These are phyloP conservation scores for Echinometra lucunter DNA, from an alignment of 53 echinoderm and acorn worm species.

Conservation along the genomic window DNA sequence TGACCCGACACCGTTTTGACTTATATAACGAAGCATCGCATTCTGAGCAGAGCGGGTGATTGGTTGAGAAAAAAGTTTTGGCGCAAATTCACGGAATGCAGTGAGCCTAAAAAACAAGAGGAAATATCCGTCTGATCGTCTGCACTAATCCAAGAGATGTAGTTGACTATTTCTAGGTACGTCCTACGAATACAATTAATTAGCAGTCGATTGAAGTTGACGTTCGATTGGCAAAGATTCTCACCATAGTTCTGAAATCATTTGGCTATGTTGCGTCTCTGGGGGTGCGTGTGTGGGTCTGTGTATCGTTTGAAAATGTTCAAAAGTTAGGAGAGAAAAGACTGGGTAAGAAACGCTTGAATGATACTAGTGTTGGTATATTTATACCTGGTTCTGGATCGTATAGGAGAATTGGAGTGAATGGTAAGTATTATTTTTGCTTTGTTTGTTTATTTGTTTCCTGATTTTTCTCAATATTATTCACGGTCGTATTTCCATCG, in stretches of 20 bases:
- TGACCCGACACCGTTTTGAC: background rate
- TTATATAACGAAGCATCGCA: background rate
- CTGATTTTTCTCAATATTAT: background rate
- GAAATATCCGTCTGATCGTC: constrained; percentile 48
- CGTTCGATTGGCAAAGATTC: constrained; percentile 10
- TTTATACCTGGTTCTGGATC: background rate
- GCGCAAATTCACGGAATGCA: constrained; percentile 5
- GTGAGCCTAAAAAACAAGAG: constrained; percentile 22
- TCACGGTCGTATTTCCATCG: background rate
- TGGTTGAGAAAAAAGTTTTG: background rate
- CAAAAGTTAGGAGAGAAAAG: background rate
- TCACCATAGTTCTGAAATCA: background rate
- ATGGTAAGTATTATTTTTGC: background rate
- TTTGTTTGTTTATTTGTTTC: background rate
- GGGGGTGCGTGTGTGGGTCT: background rate
- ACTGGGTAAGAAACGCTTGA: background rate
- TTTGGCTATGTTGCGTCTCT: constrained; percentile 21
- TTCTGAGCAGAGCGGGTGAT: background rate
- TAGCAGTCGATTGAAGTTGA: constrained; percentile 43
- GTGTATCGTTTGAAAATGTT: background rate
- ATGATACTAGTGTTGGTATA: background rate
- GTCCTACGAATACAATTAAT: constrained; percentile 15
- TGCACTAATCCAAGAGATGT: background rate
- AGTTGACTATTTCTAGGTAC: constrained; percentile 47
- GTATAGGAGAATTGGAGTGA: background rate